Conservation (phyloP, 2,888 invertebrate species). For the Frankliniella fusca region DNA sequence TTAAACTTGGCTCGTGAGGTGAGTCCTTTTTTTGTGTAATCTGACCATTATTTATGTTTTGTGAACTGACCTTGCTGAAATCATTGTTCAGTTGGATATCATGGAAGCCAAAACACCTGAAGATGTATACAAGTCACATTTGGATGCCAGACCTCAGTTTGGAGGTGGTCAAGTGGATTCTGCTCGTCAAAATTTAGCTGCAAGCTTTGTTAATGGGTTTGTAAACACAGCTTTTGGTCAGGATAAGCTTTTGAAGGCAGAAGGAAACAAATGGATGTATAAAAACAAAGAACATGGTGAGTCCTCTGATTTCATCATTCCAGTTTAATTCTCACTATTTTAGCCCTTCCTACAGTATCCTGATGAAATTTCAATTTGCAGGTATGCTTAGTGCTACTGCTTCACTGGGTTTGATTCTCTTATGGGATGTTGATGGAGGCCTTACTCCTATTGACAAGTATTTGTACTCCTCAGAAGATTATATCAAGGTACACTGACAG, state of each 20-base stretch:
- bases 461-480: slow-evolving; percentile 88
- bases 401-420: slow-evolving; percentile 85
- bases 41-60: slow-evolving; percentile 30
- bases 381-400: slow-evolving; percentile 97
- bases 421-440: slow-evolving; percentile 99
- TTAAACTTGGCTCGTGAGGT: slow-evolving; percentile 88
- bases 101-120: slow-evolving; percentile 99
- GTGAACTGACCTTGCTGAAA: slow-evolving; percentile 31
- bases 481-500: slow-evolving; percentile 67
- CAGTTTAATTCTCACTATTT: not conserved
- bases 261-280: slow-evolving; percentile 83
- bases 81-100: slow-evolving; percentile 72
- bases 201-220: slow-evolving; percentile 97
- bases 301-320: slow-evolving; percentile 30
- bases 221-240: slow-evolving; percentile 97
- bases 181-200: slow-evolving; percentile 91
- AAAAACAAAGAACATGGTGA: slow-evolving; percentile 91
- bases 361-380: slow-evolving; percentile 39
- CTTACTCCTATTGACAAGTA: slow-evolving; percentile 98
- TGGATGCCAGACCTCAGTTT: slow-evolving; percentile 77
- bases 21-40: slow-evolving; percentile 31
- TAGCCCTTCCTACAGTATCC: slow-evolving; percentile 30
- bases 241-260: slow-evolving; percentile 88
- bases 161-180: slow-evolving; percentile 76
- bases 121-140: slow-evolving; percentile 96